Conservation (phyloP, 2,797 vertebrate species). For the Gymnocypris eckloni region DNA sequence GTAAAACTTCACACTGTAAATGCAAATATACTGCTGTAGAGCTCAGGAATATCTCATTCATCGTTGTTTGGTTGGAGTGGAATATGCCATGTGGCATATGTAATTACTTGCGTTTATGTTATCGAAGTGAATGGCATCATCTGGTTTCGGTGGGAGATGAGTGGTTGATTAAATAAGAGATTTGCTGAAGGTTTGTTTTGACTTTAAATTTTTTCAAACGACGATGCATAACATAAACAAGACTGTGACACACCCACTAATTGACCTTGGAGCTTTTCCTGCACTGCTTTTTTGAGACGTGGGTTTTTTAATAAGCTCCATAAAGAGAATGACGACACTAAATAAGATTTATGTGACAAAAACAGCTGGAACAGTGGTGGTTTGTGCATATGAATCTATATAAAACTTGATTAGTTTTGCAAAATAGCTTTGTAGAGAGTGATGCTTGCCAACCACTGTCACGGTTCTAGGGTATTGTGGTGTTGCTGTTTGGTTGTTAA, state of each 20-base stretch:
- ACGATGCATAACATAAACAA: background rate
- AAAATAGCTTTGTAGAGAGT: background rate
- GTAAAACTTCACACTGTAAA: slow-evolving; percentile 38
- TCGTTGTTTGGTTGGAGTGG: background rate
- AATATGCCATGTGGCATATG: background rate
- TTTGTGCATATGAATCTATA: background rate
- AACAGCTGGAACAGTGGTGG: background rate
- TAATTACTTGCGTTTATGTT: slow-evolving; percentile 3
- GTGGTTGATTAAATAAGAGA: slow-evolving; percentile 12
- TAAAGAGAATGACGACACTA: background rate
- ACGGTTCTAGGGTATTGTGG: background rate
- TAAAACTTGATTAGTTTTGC: background rate
- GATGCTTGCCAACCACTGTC: background rate
- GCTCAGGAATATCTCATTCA: slow-evolving; percentile 56
- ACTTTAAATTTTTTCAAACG: background rate
- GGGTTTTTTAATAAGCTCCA: slow-evolving; percentile 1
- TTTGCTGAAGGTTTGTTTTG: slow-evolving; percentile 16
- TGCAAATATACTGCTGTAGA: slow-evolving; percentile 15
- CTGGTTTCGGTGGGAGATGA: slow-evolving; percentile 5
- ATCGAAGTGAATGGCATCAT: background rate
- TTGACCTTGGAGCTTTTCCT: slow-evolving; percentile 31
- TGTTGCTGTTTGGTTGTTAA: background rate
- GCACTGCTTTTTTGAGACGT: slow-evolving; percentile 9
- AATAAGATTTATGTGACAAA: background rate
- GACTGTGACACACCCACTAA: slow-evolving; percentile 21